These are phyloP conservation scores for Halocynthia roretzi DNA, from an alignment of 23 tunicate genomes.

Conservation along the genomic window DNA sequence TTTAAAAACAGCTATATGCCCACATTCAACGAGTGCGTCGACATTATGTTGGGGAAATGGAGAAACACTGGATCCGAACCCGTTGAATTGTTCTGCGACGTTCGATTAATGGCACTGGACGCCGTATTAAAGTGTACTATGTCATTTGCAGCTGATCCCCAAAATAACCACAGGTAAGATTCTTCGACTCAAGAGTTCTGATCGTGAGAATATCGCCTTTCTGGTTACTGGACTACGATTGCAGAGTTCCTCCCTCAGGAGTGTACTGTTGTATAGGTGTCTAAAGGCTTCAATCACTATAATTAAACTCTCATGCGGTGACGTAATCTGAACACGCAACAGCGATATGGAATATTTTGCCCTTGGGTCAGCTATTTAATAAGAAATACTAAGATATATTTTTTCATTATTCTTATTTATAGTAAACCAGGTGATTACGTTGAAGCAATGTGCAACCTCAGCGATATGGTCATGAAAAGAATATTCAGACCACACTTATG, in stretches of 20 bases:
- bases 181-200: too few relatives aligned
- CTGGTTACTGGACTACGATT: too few relatives aligned
- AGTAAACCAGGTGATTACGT: not conserved
- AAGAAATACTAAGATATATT: not conserved
- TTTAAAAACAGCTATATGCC: not conserved
- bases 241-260: too few relatives aligned
- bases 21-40: not conserved
- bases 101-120: constrained; percentile 2
- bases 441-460: not conserved
- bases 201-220: too few relatives aligned
- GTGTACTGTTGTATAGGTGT: too few relatives aligned
- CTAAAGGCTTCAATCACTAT: too few relatives aligned
- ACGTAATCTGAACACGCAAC: too few relatives aligned
- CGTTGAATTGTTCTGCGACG: not conserved
- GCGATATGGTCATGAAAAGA: not conserved
- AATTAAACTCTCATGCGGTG: too few relatives aligned
- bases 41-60: not conserved
- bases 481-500: constrained; percentile 2
- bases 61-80: not conserved
- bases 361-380: too few relatives aligned
- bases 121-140: not conserved
- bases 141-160: not conserved
- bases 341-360: too few relatives aligned
- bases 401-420: not conserved
- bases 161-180: not conserved